Evolutionary conservation across 2,797 vertebrate species (phyloP), one percentile per base, ranked within the genome.

Genomic region (Yasuhikotakia modesta): DNA sequence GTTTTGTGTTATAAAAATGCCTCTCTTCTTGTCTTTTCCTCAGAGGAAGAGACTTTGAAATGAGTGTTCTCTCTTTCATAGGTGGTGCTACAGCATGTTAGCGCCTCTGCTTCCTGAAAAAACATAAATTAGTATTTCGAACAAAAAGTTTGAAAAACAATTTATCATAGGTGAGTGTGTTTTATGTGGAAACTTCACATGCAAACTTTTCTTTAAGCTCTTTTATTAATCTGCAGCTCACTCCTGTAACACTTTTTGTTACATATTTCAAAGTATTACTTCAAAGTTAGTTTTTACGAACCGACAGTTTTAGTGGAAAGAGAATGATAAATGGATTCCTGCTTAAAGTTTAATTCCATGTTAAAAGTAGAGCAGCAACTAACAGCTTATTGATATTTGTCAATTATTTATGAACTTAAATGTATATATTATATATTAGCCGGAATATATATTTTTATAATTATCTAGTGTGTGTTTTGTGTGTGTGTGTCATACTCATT

Each of bases 1-100:
- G 55, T 72, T 72, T 27, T 12, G 65, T 75, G 39, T 78, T 53
- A 35, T 74, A 27, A 80, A 71, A 35, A 39, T 11, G 35, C 46
- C 48, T 74, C 13, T 24, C 48, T 32, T 48, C 35, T 39, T 60
- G 3, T 71, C 63, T 16, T 58, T 73, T 43, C 13, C 50, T 30
- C 57, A 60, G 58, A 69, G 30, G 39, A 61, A 32, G 6, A 17
- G 6, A 16, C 13, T 32, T 61, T 61, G 5, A 32, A 32, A 30
- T 3, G n/a, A 19, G 19, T 5, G 6, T 52, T 52, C 16, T n/a
- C n/a, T 8, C 4, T 21, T 21, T 53, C n/a, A 48, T 35, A 75
- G 65, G 63, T 46, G 24, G 22, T 21, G 53, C 39, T 68, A 13
- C 46, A 22, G 27, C 14, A 68, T 21, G 39, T 57, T 67, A 7